A percentile compares a stretch with the other conserved stretches of the same genome.
Evolutionary conservation across 2,113 vertebrate genomes (phyloP).

Genomic region (Pachycephala philippinensis): DNA sequence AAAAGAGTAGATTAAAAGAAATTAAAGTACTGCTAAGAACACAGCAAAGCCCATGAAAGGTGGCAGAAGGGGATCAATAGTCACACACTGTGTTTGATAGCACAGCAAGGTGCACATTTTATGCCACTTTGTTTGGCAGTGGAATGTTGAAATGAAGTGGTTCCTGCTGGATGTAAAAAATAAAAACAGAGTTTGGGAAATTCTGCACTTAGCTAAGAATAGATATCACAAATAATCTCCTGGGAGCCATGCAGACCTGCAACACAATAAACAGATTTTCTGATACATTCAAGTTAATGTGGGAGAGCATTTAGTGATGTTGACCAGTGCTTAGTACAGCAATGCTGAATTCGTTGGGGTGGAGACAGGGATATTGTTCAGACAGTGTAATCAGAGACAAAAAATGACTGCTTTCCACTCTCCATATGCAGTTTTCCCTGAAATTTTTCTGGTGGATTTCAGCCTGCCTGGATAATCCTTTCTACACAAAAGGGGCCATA

Average conservation of each 20-base stretch:
- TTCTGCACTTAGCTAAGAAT: neutral
- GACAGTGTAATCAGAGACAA: neutral
- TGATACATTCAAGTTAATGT: neutral
- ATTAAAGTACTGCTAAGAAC: neutral
- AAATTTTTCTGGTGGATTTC: neutral
- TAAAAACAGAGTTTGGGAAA: neutral
- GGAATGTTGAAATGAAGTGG: neutral
- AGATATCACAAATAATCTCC: neutral
- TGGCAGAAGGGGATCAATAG: neutral
- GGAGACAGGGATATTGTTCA: neutral
- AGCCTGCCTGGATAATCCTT: neutral
- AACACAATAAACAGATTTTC: neutral
- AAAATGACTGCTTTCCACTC: neutral
- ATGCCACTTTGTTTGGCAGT: neutral
- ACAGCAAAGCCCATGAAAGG: neutral
- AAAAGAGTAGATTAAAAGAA: neutral
- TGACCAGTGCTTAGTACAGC: neutral
- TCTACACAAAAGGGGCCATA: neutral
- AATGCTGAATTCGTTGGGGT: neutral
- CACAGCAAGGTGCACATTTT: neutral
- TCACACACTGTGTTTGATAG: neutral
- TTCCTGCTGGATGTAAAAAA: neutral
- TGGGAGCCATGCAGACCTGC: neutral
- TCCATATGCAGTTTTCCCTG: neutral
- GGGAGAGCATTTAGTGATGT: neutral